Evolutionary conservation across 2,888 invertebrate species (phyloP), one percentile per base, ranked within the genome.

Genomic region (Volucella inanis): DNA sequence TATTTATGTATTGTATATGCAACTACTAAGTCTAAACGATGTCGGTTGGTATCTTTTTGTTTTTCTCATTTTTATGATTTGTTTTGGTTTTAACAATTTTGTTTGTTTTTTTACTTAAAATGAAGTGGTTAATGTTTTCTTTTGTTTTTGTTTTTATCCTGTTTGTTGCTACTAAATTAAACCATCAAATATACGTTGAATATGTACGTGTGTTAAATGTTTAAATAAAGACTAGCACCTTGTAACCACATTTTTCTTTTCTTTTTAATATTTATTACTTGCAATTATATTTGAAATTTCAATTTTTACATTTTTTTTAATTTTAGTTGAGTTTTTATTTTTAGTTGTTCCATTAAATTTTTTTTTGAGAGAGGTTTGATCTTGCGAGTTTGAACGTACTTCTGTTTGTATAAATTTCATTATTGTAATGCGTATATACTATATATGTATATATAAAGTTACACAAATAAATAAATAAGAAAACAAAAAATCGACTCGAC

Each of bases 21-120:
- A 85, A 81, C 85, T 77, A 76, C 80, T 80, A 81, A 55, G 64
- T 81, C 85, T 85, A 77, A 76, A 85, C 85, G 85, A 77, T 72
- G 72, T 85, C 76, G 72, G 54, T 77, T 72, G 68, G 67, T 71
- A 67, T 55, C 61, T 80, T 43, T 11, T 76, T 43, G 38, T 65
- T 64, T 15, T 45, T 6, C 31, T 6, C 6, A 70, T 71, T 57
- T 10, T 31, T 15, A 43, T 47, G 14, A 10, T 39, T 67, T 38
- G 52, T 68, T 38, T 47, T 55, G 9, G 38, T 15, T 41, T 59
- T 12, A 52, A 22, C 67, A 71, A 62, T 67, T 71, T 14, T 57
- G 64, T 64, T 67, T 50, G 6, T 45, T 68, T 14, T 18, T 68
- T 74, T 54, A 38, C 49, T 76, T 47, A 50, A 71, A 47, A 72